A percentile compares a stretch with the other conserved stretches of the same genome.
phyloP scores from a whole-genome alignment of 2,888 invertebrate genomes.

The Perizoma flavofasciatum region DNA sequence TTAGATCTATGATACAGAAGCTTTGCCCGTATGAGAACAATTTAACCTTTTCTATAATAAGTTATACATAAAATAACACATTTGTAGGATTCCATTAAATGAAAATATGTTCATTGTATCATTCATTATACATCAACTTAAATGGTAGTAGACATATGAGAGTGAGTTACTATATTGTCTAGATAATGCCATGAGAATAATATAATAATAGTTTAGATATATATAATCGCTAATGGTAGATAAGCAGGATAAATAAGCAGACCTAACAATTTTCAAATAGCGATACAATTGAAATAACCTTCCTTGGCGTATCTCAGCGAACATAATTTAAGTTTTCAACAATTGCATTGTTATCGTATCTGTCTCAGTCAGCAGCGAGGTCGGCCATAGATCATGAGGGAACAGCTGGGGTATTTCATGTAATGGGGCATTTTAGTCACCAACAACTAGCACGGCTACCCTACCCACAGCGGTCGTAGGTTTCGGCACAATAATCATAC shows the following conservation, averaged over 20 bases:
- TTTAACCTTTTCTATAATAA: constrained; percentile 25
- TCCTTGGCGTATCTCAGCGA: constrained; percentile 54
- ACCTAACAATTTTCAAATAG: constrained; percentile 54
- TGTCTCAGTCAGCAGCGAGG: constrained; percentile 49
- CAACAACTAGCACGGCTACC: too few species aligned
- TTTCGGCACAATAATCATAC: too few species aligned
- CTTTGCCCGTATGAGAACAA: constrained; percentile 7
- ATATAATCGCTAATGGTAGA: constrained; percentile 44
- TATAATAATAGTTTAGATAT: constrained; percentile 47
- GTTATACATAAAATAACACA: constrained; percentile 12
- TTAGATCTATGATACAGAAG: too few species aligned
- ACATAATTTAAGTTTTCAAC: constrained; percentile 67
- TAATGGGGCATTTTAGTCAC: background rate
- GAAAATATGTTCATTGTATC: constrained; percentile 30
- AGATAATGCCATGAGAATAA: constrained; percentile 48
- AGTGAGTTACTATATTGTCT: constrained; percentile 34
- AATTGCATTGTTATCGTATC: constrained; percentile 64
- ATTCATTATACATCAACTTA: background rate
- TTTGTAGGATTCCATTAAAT: constrained; percentile 26
- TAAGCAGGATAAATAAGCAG: constrained; percentile 51
- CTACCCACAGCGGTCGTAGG: too few species aligned
- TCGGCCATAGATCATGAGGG: constrained; percentile 17
- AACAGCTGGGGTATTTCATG: constrained; percentile 6
- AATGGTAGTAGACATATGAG: constrained; percentile 34
- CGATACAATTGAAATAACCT: constrained; percentile 61